Evolutionary conservation across 1,140 invertebrate species (phyloP), one percentile per base, ranked within the genome.

Genomic region (Saccostrea glomerata): DNA sequence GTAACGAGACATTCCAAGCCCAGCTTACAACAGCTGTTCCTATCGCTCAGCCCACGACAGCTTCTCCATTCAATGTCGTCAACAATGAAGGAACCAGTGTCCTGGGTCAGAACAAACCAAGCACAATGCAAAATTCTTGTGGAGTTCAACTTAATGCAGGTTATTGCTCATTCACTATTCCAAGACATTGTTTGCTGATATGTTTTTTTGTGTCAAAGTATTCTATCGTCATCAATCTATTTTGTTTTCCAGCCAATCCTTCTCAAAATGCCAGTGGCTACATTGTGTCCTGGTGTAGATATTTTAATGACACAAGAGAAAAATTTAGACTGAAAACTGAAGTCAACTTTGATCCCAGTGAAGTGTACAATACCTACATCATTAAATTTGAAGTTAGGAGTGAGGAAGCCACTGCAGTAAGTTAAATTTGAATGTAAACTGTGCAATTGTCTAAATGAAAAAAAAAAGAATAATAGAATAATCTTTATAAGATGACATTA

Each of bases 131-230:
- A 36, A 86, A 30, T 20, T 87, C 91, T 55, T 92, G 91, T 87
- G 91, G 90, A 20, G 56, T 91, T 63, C 91, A 92, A 84, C 84
- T 92, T 82, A 85, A 88, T 58, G 88, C 87, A 86, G 87, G 89
- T 90, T 55, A 70, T 40, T 86, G 20, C 58, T 12, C 15, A 55
- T 87, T 12, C 55, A 47, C 17, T 47, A 9, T 23, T n/a, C 5
- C 30, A 40, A 40, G 36, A 56, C 23, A 60, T 36, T 60, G 56
- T 17, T 7, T 23, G 13, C 30, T 55, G 15, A 4, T 23, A 56
- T 0, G 30, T 0, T 84, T 6, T 47, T 47, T 84, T 84, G 17
- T 84, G 11, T 15, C 40, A 36, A 82, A 36, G 25, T 13, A 25
- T 82, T 82, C 40, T 66, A 47, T 11, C 13, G 6, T 23, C 82